Percentiles rank a stretch among this genome's conserved stretches.
Evolutionary conservation across 2,888 invertebrate species (phyloP).

Genomic region (Scaptomyza parva): DNA sequence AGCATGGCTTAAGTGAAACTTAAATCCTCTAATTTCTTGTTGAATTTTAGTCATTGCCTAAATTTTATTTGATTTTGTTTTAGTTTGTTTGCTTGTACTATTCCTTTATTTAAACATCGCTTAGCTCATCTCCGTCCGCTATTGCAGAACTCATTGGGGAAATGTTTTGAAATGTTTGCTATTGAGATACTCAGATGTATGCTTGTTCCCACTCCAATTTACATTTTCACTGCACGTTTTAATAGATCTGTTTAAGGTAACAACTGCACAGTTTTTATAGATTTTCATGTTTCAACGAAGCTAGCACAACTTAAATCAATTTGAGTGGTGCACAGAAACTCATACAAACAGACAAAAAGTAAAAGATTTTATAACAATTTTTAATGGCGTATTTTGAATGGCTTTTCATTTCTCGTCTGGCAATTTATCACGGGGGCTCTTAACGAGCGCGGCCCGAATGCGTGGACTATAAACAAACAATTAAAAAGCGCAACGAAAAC

Average conservation of each 20-base stretch:
- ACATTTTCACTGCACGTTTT: constrained; percentile 36
- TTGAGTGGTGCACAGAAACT: constrained; percentile 48
- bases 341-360: not conserved
- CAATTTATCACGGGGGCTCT: constrained; percentile 71
- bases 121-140: constrained; percentile 32
- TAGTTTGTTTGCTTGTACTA: constrained; percentile 50
- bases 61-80: constrained; percentile 55
- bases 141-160: constrained; percentile 43
- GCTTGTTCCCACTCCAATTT: constrained; percentile 1
- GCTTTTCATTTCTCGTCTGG: constrained; percentile 62
- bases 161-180: constrained; percentile 66
- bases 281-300: constrained; percentile 64
- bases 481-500: constrained; percentile 73
- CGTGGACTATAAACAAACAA: constrained; percentile 79
- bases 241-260: constrained; percentile 73
- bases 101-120: constrained; percentile 48
- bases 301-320: constrained; percentile 71
- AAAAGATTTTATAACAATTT: constrained; percentile 53
- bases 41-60: constrained; percentile 30
- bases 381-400: constrained; percentile 71
- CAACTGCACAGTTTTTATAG: constrained; percentile 64
- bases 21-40: not conserved
- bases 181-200: constrained; percentile 11
- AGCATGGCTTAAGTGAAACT: not conserved
- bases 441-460: constrained; percentile 59